A percentile compares a stretch with the other conserved stretches of the same genome.
Evolutionary conservation across 1,140 invertebrate species (phyloP).

Genomic region (Pseudoatta argentina): DNA sequence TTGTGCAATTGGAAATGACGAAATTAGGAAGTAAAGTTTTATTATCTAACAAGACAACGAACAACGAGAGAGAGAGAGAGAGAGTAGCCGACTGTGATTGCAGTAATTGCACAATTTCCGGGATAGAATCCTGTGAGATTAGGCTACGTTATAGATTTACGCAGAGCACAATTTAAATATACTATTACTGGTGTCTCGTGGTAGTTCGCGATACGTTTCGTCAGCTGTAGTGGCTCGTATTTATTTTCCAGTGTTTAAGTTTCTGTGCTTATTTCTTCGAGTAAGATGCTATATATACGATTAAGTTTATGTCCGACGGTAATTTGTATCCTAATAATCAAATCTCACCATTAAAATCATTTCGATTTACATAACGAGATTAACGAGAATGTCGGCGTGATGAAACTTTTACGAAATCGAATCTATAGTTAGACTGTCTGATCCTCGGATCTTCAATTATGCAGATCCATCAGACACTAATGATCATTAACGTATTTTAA

Average conservation of each 20-base stretch:
- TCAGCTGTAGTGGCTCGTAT: neutral
- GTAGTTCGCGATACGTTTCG: neutral
- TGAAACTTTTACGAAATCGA: neutral
- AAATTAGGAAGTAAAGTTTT: constrained; percentile 47
- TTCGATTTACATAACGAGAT: constrained; percentile 26
- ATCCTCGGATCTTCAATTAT: neutral
- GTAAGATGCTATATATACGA: neutral
- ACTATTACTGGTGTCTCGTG: neutral
- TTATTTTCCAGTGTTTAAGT: constrained; percentile 18
- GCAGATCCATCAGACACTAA: neutral
- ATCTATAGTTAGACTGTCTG: neutral
- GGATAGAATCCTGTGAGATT: constrained; percentile 52
- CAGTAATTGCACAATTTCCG: constrained; percentile 53
- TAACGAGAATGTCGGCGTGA: neutral
- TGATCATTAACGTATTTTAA: neutral
- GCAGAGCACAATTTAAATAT: constrained; percentile 31
- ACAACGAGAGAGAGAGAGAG: constrained; percentile 49
- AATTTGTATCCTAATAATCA: neutral
- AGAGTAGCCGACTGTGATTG: constrained; percentile 42
- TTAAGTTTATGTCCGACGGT: neutral
- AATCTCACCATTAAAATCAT: neutral
- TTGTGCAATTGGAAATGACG: constrained; percentile 35
- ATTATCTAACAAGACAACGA: constrained; percentile 50
- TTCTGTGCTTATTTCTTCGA: neutral
- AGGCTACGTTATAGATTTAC: constrained; percentile 32